These are phyloP conservation scores for Caretta caretta DNA, from an alignment of 2,113 vertebrate genomes.

Conservation along the genomic window DNA sequence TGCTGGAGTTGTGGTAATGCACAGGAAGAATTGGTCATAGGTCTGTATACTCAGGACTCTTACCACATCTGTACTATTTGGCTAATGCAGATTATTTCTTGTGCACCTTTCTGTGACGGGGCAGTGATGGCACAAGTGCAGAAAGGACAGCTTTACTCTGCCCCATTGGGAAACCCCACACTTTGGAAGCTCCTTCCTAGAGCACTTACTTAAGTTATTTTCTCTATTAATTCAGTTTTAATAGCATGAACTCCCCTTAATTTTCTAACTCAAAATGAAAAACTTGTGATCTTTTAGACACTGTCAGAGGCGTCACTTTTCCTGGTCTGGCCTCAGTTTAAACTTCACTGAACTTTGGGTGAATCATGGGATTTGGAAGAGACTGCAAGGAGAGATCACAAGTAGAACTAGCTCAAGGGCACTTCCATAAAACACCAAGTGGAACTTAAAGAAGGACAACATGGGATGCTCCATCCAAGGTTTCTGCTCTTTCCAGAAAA, in stretches of 20 bases:
- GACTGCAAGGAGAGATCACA: background rate
- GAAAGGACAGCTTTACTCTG: background rate
- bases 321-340: conserved; percentile 7
- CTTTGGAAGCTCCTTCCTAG: background rate
- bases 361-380: background rate
- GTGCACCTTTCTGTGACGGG: background rate
- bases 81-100: background rate
- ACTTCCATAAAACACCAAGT: background rate
- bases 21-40: background rate
- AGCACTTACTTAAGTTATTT: background rate
- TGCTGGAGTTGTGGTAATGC: background rate
- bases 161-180: background rate
- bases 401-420: background rate
- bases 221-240: background rate
- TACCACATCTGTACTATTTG: background rate
- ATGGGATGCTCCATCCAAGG: background rate
- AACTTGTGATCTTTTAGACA: background rate
- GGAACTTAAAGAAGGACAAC: background rate
- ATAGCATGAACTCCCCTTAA: background rate
- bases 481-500: conserved; percentile 8
- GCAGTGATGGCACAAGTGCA: background rate
- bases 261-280: background rate
- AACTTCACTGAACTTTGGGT: background rate
- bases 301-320: background rate
- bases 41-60: background rate